Evolutionary conservation across 1,140 invertebrate species (phyloP).

Genomic region (Trinorchestia longiramus): DNA sequence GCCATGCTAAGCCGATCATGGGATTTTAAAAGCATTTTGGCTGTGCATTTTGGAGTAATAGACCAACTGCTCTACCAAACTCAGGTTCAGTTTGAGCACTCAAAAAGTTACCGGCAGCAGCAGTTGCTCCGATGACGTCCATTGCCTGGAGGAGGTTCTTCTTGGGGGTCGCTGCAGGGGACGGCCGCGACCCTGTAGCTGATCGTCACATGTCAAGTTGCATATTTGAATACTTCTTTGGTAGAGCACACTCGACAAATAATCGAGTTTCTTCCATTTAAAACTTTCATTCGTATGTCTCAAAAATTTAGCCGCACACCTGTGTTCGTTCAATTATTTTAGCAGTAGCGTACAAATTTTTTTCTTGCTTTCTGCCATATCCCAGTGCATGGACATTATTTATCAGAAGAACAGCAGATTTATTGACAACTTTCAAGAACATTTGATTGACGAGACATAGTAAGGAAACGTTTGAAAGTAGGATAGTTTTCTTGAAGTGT

Average conservation of each 20-base stretch:
- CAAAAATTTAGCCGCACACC: not conserved
- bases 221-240: not conserved
- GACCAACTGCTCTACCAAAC: not conserved
- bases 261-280: not conserved
- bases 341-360: too few relatives aligned
- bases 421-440: too few relatives aligned
- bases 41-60: too few relatives aligned
- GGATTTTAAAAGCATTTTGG: too few relatives aligned
- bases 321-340: not conserved
- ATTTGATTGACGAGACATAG: too few relatives aligned
- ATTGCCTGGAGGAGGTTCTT: slow-evolving; percentile 31
- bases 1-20: too few relatives aligned
- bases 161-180: slow-evolving; percentile 23
- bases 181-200: slow-evolving; percentile 10
- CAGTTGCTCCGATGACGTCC: slow-evolving; percentile 35
- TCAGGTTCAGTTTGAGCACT: not conserved
- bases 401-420: too few relatives aligned
- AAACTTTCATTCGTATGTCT: not conserved
- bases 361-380: too few relatives aligned
- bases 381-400: too few relatives aligned
- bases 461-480: too few relatives aligned
- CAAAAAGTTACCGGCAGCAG: slow-evolving; percentile 19
- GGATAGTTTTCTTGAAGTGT: too few relatives aligned
- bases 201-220: not conserved
- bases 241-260: not conserved